phyloP scores from a whole-genome alignment of 2,888 invertebrate species.

The Machimus atricapillus region DNA sequence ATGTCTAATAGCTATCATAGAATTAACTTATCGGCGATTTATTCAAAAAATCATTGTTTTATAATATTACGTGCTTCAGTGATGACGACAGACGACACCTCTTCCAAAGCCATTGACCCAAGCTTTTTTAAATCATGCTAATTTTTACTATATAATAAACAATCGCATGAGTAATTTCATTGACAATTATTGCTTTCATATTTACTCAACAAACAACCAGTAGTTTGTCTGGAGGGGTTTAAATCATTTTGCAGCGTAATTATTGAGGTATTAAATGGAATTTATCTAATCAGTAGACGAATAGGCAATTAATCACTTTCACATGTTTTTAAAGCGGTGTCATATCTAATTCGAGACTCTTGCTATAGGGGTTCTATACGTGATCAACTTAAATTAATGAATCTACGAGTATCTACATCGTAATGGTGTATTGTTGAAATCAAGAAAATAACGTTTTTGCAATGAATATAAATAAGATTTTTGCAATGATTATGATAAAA shows the following conservation, averaged over 20 bases:
- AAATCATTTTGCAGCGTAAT: not conserved
- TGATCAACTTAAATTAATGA: not conserved
- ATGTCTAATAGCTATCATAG: not conserved
- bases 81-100: not conserved
- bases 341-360: not conserved
- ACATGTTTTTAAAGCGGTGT: not conserved
- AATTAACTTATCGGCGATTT: not conserved
- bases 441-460: no score
- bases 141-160: not conserved
- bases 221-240: not conserved
- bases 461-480: no score
- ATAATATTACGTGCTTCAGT: not conserved
- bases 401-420: no score
- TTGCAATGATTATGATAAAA: no score
- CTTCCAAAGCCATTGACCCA: not conserved
- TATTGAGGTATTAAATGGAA: not conserved
- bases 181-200: not conserved
- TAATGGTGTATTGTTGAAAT: no score
- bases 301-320: not conserved
- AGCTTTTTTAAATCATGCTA: not conserved
- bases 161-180: not conserved
- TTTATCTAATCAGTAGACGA: not conserved
- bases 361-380: not conserved
- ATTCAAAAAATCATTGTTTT: not conserved
- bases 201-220: not conserved